phyloP scores from a whole-genome alignment of 2,888 invertebrate species.

The Melinaea marsaeus region DNA sequence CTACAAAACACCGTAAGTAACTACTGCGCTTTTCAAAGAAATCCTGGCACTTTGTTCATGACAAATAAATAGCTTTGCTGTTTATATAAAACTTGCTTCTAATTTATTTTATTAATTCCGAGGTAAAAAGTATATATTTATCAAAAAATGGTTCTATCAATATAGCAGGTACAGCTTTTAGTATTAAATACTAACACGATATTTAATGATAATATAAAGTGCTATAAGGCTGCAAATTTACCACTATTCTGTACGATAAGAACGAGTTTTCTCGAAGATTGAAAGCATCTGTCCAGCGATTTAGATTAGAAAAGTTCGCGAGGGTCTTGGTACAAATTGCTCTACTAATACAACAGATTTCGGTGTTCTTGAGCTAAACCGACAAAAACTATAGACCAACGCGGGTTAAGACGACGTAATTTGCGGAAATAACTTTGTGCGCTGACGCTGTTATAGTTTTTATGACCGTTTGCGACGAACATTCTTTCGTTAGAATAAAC shows the following conservation, averaged over 20 bases:
- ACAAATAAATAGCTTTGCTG: not conserved
- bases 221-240: not conserved
- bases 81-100: too few relatives aligned
- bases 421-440: conserved; percentile 27
- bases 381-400: conserved; percentile 47
- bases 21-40: not conserved
- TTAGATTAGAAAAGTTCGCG: conserved; percentile 73
- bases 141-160: too few relatives aligned
- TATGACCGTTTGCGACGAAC: conserved; percentile 10
- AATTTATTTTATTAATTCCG: too few relatives aligned
- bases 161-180: too few relatives aligned
- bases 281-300: conserved; percentile 56
- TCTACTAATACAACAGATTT: conserved; percentile 72
- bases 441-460: conserved; percentile 27
- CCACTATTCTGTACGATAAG: not conserved
- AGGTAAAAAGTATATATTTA: too few relatives aligned
- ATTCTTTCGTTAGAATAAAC: not conserved
- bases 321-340: conserved; percentile 63
- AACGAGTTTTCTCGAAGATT: conserved; percentile 54
- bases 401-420: conserved; percentile 24
- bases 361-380: conserved; percentile 44
- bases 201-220: not conserved
- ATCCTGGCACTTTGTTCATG: not conserved
- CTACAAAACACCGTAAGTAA: not conserved
- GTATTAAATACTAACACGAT: not conserved